A percentile compares a stretch with the other conserved stretches of the same genome.
phyloP scores from a whole-genome alignment of 2,113 vertebrate species.

The Labeo rohita region DNA sequence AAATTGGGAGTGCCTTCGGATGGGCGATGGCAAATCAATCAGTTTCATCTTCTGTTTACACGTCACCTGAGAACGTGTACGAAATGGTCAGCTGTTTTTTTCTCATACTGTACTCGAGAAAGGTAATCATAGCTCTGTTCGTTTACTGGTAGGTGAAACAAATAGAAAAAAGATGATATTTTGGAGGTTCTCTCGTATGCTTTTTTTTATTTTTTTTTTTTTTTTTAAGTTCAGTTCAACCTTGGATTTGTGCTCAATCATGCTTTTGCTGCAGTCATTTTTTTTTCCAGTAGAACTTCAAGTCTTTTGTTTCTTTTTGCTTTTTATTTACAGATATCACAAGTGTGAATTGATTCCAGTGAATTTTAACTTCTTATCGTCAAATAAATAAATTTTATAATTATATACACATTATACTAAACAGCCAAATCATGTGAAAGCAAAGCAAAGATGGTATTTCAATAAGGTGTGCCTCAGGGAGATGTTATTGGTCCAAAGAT shows the following conservation, averaged over 20 bases:
- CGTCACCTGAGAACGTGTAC: slow-evolving; percentile 15
- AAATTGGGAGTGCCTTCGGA: slow-evolving; percentile 58
- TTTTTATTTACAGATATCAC: neutral
- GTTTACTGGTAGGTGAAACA: neutral
- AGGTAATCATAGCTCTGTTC: neutral
- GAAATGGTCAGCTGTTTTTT: slow-evolving; percentile 10
- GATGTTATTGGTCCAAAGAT: neutral
- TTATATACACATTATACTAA: neutral
- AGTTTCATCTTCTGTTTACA: slow-evolving; percentile 45
- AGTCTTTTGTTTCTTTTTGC: neutral
- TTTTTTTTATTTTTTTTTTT: too few species aligned
- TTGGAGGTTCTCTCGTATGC: neutral
- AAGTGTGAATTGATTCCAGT: neutral
- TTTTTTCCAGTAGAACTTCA: neutral
- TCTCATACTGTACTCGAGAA: neutral
- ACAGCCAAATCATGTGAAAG: slow-evolving; percentile 9
- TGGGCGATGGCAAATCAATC: slow-evolving; percentile 53
- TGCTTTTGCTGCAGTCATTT: neutral
- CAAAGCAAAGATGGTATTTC: slow-evolving; percentile 3
- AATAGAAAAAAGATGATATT: neutral
- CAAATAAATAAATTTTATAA: neutral
- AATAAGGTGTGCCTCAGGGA: slow-evolving; percentile 14
- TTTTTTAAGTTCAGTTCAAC: neutral
- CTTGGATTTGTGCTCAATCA: neutral
- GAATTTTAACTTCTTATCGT: neutral